These are phyloP conservation scores for Colletes collaris DNA, from an alignment of 2,888 invertebrate genomes.

Conservation along the genomic window DNA sequence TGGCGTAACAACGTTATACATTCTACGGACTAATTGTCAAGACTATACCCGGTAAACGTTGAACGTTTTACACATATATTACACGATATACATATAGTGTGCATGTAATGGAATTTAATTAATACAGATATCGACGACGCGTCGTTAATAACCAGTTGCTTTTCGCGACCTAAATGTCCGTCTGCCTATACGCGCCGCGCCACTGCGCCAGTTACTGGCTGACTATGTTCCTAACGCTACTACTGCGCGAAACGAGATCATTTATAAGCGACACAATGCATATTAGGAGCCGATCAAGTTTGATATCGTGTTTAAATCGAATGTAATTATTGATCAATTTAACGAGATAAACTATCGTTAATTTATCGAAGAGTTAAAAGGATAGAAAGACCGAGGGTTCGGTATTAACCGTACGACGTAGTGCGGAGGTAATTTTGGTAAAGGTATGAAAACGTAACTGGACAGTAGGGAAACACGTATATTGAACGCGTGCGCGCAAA, in stretches of 20 bases:
- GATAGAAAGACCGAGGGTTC: too few relatives aligned
- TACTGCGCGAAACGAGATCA: neutral
- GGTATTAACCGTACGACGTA: neutral
- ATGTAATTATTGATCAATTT: too few relatives aligned
- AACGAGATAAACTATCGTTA: too few relatives aligned
- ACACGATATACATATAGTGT: neutral
- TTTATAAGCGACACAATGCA: too few relatives aligned
- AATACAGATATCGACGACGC: slow-evolving; percentile 8
- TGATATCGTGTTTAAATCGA: too few relatives aligned
- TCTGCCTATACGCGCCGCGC: neutral
- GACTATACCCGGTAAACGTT: too few relatives aligned
- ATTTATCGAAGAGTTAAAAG: too few relatives aligned
- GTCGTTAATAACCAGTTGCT: neutral
- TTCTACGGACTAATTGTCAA: too few relatives aligned
- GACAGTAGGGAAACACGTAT: neutral
- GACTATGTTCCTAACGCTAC: neutral
- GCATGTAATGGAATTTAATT: slow-evolving; percentile 31
- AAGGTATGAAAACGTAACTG: slow-evolving; percentile 3
- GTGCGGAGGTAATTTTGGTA: slow-evolving; percentile 4
- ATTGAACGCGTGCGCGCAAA: neutral
- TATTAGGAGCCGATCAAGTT: too few relatives aligned
- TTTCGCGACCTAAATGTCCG: neutral
- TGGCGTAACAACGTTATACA: too few relatives aligned
- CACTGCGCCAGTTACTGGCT: neutral
- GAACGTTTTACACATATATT: too few relatives aligned